A percentile compares a stretch with the other conserved stretches of the same genome.
Conservation (phyloP, 1,140 invertebrate species). For the Eurosta solidaginis region DNA sequence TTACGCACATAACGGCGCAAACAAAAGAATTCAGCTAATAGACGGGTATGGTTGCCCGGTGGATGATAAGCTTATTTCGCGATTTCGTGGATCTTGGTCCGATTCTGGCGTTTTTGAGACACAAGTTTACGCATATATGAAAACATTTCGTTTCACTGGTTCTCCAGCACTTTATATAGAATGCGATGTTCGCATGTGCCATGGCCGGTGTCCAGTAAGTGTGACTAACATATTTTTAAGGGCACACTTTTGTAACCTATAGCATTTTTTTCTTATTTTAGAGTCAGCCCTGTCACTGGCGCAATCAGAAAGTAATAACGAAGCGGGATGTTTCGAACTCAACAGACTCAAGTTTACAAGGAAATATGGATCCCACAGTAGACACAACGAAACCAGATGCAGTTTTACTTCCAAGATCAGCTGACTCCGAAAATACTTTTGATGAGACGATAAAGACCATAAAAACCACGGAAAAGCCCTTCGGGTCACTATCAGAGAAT, state of each 20-base stretch:
- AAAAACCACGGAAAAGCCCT: conserved; percentile 40
- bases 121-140: conserved; percentile 93
- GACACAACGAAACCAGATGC: background rate
- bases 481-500: conserved; percentile 73
- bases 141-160: conserved; percentile 91
- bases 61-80: conserved; percentile 89
- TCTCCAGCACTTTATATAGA: conserved; percentile 92
- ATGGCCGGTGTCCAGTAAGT: conserved; percentile 89
- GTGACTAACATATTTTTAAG: too few species aligned
- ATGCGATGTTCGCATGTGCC: conserved; percentile 93
- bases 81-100: conserved; percentile 90
- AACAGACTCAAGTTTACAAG: conserved; percentile 39
- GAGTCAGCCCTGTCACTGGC: conserved; percentile 92
- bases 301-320: conserved; percentile 78
- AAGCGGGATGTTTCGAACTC: conserved; percentile 66
- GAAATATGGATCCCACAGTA: background rate
- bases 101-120: conserved; percentile 89
- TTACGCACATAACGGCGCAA: conserved; percentile 90
- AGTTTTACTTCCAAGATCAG: conserved; percentile 43
- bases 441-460: conserved; percentile 22
- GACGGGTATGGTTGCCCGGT: conserved; percentile 94
- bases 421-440: conserved; percentile 28
- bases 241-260: background rate
- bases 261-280: conserved; percentile 56
- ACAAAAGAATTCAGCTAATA: conserved; percentile 88